Conservation (phyloP, 2,797 vertebrate genomes). For the Anguilla anguilla region DNA sequence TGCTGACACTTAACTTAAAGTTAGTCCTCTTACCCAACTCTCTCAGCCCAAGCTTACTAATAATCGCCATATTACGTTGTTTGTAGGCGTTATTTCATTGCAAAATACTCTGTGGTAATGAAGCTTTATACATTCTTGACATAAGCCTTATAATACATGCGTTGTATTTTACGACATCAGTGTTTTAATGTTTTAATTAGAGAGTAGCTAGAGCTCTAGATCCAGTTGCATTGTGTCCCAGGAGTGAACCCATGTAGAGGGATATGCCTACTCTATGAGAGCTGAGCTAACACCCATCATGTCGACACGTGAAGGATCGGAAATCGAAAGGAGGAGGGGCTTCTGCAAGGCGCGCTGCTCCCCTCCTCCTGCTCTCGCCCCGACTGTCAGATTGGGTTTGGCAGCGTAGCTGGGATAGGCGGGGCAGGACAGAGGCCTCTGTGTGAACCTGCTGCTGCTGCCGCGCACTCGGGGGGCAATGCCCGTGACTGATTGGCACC, state of each 20-base stretch:
- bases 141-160: neutral
- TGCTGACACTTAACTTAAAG: neutral
- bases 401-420: neutral
- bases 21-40: neutral
- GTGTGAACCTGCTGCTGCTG: neutral
- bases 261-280: neutral
- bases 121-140: neutral
- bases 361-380: neutral
- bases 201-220: neutral
- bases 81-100: neutral
- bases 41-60: neutral
- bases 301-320: neutral
- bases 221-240: neutral
- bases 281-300: neutral
- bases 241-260: neutral
- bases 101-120: neutral
- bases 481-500: neutral
- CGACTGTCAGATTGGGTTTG: neutral
- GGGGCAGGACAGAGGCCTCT: neutral
- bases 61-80: neutral
- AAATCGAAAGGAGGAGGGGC: neutral
- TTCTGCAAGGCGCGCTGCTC: neutral
- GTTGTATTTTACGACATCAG: neutral
- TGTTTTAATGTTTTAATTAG: neutral
- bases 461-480: neutral